Evolutionary conservation across 2,888 invertebrate genomes (phyloP).

Genomic region (Trimorus sp.): DNA sequence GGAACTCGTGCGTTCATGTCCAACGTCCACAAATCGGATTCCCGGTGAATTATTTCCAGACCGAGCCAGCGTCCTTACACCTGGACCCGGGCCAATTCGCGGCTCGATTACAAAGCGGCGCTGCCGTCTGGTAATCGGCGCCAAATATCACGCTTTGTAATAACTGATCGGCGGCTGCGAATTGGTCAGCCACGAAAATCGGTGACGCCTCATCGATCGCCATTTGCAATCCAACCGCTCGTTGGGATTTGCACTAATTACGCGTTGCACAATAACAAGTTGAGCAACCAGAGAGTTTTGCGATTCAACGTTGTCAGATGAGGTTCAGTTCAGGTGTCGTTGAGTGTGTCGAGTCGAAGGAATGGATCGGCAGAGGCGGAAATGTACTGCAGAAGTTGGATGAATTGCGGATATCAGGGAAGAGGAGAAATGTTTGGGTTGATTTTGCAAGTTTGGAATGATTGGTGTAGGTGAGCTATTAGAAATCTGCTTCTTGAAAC

Average conservation of each 20-base stretch:
- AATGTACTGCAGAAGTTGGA: too few relatives aligned
- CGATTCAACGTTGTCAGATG: neutral
- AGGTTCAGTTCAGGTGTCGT: too few relatives aligned
- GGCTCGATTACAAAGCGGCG: constrained; percentile 49
- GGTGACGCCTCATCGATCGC: constrained; percentile 9
- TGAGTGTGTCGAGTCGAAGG: too few relatives aligned
- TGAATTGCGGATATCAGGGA: too few relatives aligned
- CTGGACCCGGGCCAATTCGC: constrained; percentile 68
- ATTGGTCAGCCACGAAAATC: neutral
- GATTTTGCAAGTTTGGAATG: too few relatives aligned
- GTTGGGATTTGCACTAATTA: constrained; percentile 24
- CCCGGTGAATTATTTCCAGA: constrained; percentile 70
- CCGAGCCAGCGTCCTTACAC: constrained; percentile 64
- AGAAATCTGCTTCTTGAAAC: too few relatives aligned
- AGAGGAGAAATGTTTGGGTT: too few relatives aligned
- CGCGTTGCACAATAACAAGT: neutral
- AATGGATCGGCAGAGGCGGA: too few relatives aligned
- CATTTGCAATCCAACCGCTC: constrained; percentile 22
- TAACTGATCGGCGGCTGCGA: constrained; percentile 17
- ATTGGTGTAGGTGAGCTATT: too few relatives aligned
- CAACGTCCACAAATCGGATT: constrained; percentile 61
- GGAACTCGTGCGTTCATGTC: constrained; percentile 28
- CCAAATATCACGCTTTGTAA: constrained; percentile 19
- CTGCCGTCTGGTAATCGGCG: constrained; percentile 18
- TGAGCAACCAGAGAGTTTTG: too few relatives aligned